These are phyloP conservation scores for Chlorops oryzae DNA, from an alignment of 1,140 invertebrate species.

Conservation along the genomic window DNA sequence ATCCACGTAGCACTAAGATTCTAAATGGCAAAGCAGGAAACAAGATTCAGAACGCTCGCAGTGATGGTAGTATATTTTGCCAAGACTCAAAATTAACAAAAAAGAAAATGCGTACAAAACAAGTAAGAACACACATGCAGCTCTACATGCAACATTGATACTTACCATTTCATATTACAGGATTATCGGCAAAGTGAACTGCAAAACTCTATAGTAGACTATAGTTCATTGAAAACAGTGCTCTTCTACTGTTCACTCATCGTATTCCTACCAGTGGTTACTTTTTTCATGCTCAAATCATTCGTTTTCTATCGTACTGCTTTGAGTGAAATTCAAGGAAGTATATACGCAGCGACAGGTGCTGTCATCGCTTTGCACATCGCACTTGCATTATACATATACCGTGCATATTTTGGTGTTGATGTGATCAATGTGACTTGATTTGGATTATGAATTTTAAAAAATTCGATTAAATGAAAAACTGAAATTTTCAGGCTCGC, in stretches of 20 bases:
- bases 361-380: slow-evolving; percentile 66
- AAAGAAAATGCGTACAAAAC: no score
- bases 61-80: no score
- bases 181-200: slow-evolving; percentile 2
- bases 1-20: no score
- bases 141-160: slow-evolving; percentile 36
- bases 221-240: slow-evolving; percentile 57
- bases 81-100: no score
- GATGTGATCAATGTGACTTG: no score
- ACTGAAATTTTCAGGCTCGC: no score
- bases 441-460: no score
- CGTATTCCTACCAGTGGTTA: slow-evolving; percentile 56
- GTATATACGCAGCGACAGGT: slow-evolving; percentile 67
- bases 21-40: no score
- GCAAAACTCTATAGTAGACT: slow-evolving; percentile 50
- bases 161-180: slow-evolving; percentile 3
- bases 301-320: slow-evolving; percentile 54
- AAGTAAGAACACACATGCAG: no score
- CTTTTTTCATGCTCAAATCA: slow-evolving; percentile 56
- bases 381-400: slow-evolving; percentile 69
- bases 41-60: no score
- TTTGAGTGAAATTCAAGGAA: slow-evolving; percentile 58
- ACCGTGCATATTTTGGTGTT: slow-evolving; percentile 65
- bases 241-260: slow-evolving; percentile 60
- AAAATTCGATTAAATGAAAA: no score